phyloP scores from a whole-genome alignment of 2,113 vertebrate genomes.

The Cyanocitta stelleri region DNA sequence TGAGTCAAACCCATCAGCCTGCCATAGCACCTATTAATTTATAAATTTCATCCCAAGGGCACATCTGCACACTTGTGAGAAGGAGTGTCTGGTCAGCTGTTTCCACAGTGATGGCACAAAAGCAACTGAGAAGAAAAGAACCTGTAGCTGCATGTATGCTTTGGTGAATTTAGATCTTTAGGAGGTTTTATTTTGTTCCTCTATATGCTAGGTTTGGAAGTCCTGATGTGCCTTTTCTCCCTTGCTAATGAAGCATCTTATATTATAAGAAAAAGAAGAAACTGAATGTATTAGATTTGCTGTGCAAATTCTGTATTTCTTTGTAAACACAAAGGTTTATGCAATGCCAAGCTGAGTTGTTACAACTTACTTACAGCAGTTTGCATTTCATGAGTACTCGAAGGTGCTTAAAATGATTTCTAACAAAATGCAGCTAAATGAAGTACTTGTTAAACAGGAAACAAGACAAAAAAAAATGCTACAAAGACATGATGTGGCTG shows the following conservation, averaged over 20 bases:
- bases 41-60: not conserved
- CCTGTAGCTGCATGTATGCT: not conserved
- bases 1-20: not conserved
- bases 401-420: not conserved
- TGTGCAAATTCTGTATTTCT: not conserved
- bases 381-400: not conserved
- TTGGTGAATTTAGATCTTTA: not conserved
- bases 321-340: not conserved
- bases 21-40: not conserved
- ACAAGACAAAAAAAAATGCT: not conserved
- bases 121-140: not conserved
- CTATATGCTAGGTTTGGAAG: not conserved
- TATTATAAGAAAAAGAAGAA: not conserved
- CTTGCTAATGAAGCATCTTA: not conserved
- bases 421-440: not conserved
- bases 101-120: constrained; percentile 5
- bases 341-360: not conserved
- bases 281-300: not conserved
- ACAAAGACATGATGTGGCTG: not conserved
- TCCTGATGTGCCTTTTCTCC: not conserved
- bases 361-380: not conserved
- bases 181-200: not conserved
- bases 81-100: not conserved
- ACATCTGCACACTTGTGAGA: not conserved
- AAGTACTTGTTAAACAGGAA: not conserved